phyloP scores from a whole-genome alignment of 2,113 vertebrate genomes.

The Dicentrarchus labrax region DNA sequence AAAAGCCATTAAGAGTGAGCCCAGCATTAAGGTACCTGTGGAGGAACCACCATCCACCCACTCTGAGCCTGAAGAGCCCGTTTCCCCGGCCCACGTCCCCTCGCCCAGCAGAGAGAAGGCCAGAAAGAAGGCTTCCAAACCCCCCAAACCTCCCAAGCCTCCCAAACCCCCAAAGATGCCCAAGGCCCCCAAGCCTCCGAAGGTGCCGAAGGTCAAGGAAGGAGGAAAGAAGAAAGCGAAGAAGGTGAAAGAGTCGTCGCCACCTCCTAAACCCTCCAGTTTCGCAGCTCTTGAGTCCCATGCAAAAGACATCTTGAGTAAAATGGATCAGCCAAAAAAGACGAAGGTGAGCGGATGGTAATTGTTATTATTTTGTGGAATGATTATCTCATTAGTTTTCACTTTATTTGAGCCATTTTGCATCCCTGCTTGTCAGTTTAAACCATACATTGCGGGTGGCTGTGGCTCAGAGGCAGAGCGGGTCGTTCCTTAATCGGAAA shows the following conservation, averaged over 20 bases:
- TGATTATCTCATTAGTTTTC: neutral
- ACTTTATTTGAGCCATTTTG: neutral
- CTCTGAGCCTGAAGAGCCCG: constrained; percentile 86
- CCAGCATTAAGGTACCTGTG: constrained; percentile 81
- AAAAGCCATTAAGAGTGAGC: constrained; percentile 91
- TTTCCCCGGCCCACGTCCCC: constrained; percentile 84
- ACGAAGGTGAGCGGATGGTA: constrained; percentile 84
- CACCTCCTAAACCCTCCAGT: constrained; percentile 90
- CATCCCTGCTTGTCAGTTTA: neutral
- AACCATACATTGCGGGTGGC: too few relatives aligned
- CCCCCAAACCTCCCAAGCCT: constrained; percentile 88
- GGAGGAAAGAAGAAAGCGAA: constrained; percentile 95
- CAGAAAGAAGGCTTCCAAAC: constrained; percentile 82
- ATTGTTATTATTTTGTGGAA: neutral
- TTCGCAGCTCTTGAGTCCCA: constrained; percentile 95
- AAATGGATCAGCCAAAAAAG: constrained; percentile 97
- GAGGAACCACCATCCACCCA: constrained; percentile 89
- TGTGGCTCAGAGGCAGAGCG: too few relatives aligned
- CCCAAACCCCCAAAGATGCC: constrained; percentile 89
- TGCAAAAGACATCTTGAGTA: constrained; percentile 94
- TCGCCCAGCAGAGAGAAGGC: constrained; percentile 81
- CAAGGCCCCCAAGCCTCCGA: constrained; percentile 89
- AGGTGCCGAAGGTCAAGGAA: constrained; percentile 92
- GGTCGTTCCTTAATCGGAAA: too few relatives aligned
- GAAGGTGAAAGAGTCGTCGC: constrained; percentile 87